Percentiles rank a stretch among this genome's conserved stretches.
Conservation (phyloP, 2,888 invertebrate species). For the Aethes cnicana region DNA sequence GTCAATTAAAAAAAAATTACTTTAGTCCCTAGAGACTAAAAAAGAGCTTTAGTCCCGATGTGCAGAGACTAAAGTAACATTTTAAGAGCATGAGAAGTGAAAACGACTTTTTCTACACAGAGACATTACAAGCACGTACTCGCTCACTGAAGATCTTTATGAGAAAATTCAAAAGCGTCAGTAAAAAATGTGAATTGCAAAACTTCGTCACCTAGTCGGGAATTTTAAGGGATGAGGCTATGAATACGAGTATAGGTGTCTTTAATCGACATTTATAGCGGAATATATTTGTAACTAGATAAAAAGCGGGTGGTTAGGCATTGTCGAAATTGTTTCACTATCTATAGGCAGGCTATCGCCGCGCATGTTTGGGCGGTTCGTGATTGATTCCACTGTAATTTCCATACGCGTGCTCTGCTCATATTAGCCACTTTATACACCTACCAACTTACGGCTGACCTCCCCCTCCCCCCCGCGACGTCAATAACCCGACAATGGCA, state of each 20-base stretch:
- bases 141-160: constrained; percentile 43
- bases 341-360: constrained; percentile 47
- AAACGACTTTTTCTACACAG: too few relatives aligned
- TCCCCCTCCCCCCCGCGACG: constrained; percentile 36
- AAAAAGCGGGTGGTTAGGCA: constrained; percentile 50
- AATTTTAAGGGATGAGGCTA: too few relatives aligned
- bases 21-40: too few relatives aligned
- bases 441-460: constrained; percentile 53
- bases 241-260: constrained; percentile 8
- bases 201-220: too few relatives aligned
- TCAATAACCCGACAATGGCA: constrained; percentile 31
- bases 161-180: too few relatives aligned
- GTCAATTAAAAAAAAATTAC: too few relatives aligned
- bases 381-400: constrained; percentile 81
- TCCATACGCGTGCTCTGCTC: constrained; percentile 79
- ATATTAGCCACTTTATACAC: constrained; percentile 75
- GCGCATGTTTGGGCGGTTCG: constrained; percentile 68
- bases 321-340: constrained; percentile 66
- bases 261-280: constrained; percentile 5
- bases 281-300: background rate
- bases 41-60: too few relatives aligned
- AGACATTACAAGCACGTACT: constrained; percentile 64
- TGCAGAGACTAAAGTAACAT: too few relatives aligned
- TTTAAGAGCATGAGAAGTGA: too few relatives aligned
- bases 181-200: too few relatives aligned